Conservation (phyloP, 2,888 invertebrate species). For the Cacoxenus indagator region DNA sequence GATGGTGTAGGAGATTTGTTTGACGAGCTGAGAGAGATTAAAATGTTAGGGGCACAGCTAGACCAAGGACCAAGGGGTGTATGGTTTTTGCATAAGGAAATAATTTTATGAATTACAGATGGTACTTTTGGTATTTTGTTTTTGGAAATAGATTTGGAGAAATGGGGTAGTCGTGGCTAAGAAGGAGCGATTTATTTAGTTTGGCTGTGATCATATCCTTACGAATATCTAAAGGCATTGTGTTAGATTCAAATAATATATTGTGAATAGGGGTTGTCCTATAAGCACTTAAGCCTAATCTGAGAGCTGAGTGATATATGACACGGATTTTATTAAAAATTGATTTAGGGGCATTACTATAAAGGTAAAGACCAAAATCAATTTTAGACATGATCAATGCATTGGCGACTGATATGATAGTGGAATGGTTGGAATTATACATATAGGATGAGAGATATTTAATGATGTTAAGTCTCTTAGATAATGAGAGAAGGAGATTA, state of each 20-base stretch:
- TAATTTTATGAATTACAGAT: neutral
- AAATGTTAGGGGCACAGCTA: neutral
- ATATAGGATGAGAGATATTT: neutral
- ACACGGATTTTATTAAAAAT: neutral
- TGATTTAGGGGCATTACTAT: neutral
- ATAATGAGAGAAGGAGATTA: neutral
- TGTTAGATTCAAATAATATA: too few species aligned
- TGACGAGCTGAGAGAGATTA: neutral
- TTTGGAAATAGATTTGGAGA: neutral
- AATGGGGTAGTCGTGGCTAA: too few species aligned
- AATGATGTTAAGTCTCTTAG: neutral
- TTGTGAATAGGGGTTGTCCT: too few species aligned
- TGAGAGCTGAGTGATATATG: neutral
- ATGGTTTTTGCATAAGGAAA: neutral
- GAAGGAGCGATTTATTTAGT: too few species aligned
- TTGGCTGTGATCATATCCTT: too few species aligned
- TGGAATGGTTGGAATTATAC: neutral
- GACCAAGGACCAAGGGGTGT: neutral
- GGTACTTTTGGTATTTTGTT: neutral
- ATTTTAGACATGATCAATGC: neutral
- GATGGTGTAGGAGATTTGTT: neutral
- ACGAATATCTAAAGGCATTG: too few species aligned
- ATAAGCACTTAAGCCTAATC: too few species aligned
- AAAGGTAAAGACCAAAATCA: too few species aligned
- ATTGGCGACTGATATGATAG: neutral